phyloP scores from a whole-genome alignment of 2,797 vertebrate species.

The Podarcis lilfordi region DNA sequence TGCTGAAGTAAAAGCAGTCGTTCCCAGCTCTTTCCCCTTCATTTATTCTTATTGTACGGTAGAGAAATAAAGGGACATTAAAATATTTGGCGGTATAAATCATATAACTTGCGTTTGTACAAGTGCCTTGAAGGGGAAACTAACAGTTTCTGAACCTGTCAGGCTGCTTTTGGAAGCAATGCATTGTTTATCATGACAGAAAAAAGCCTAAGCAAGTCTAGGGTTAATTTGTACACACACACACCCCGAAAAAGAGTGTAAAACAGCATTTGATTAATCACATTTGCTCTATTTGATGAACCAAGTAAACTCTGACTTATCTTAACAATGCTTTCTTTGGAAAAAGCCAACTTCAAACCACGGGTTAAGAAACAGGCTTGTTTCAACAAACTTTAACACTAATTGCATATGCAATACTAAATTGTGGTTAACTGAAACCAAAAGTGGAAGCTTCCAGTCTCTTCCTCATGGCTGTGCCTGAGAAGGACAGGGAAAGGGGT shows the following conservation, averaged over 20 bases:
- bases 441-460: background rate
- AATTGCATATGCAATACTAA: background rate
- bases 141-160: background rate
- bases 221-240: no score
- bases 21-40: background rate
- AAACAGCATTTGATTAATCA: no score
- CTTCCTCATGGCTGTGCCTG: background rate
- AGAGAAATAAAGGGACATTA: background rate
- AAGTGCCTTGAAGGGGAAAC: background rate
- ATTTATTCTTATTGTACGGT: background rate
- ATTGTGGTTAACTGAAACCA: background rate
- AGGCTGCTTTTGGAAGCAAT: no score
- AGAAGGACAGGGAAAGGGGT: background rate
- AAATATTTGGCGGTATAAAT: background rate
- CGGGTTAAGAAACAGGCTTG: background rate
- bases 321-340: background rate
- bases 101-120: background rate
- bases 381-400: background rate
- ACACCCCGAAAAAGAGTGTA: no score
- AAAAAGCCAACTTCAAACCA: background rate
- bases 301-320: no score
- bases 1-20: background rate
- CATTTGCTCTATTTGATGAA: no score
- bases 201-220: no score
- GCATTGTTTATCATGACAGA: no score